Evolutionary conservation across 2,797 vertebrate genomes (phyloP).

Genomic region (Microcaecilia unicolor): DNA sequence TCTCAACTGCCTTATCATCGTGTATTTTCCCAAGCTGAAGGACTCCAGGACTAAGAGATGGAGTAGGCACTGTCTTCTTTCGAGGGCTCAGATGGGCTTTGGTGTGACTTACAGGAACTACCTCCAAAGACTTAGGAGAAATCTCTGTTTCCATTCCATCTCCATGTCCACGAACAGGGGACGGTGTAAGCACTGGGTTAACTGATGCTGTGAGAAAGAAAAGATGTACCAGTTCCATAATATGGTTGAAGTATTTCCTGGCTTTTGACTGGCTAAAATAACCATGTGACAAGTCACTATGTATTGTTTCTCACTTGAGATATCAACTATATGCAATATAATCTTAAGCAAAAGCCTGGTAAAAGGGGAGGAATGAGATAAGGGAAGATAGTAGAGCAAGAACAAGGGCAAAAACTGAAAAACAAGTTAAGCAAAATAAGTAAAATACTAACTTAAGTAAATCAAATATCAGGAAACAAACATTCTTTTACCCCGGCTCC

Average conservation of each 20-base stretch:
- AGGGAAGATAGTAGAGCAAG: too few species aligned
- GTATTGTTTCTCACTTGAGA: neutral
- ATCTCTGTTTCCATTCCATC: constrained; percentile 96
- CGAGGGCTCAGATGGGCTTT: constrained; percentile 34
- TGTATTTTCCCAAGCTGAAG: constrained; percentile 80
- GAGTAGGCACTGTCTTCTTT: constrained; percentile 29
- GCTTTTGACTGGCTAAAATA: neutral
- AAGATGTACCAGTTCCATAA: constrained; percentile 8
- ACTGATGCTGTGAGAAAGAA: neutral
- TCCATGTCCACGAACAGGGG: constrained; percentile 77
- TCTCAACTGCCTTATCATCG: constrained; percentile 72
- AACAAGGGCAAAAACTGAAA: too few species aligned
- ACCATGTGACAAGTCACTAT: neutral
- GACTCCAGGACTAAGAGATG: constrained; percentile 67
- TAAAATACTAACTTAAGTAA: too few species aligned
- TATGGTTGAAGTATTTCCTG: neutral
- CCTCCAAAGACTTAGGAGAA: constrained; percentile 49
- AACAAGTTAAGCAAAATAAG: too few species aligned
- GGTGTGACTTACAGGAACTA: constrained; percentile 22
- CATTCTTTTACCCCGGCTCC: too few species aligned
- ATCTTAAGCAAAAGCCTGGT: too few species aligned
- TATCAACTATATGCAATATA: too few species aligned
- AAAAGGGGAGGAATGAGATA: too few species aligned
- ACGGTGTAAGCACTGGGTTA: constrained; percentile 40
- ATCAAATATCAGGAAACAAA: too few species aligned